phyloP scores from a whole-genome alignment of 2,797 vertebrate genomes.

The Podargus strigoides region DNA sequence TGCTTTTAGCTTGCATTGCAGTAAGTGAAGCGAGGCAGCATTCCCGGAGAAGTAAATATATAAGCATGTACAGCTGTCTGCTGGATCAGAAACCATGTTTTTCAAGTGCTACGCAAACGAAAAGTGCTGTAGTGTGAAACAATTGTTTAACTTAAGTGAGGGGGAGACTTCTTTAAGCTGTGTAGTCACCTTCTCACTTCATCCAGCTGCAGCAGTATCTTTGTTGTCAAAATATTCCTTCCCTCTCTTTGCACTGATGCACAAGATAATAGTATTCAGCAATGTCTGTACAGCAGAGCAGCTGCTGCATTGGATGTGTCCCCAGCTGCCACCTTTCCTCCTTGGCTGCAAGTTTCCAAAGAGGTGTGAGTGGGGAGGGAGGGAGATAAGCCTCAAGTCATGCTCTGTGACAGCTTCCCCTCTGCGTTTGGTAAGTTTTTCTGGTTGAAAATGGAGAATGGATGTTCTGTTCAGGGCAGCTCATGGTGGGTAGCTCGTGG shows the following conservation, averaged over 20 bases:
- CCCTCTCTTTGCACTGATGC: neutral
- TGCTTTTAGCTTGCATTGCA: neutral
- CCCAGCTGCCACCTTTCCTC: neutral
- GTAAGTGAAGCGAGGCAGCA: neutral
- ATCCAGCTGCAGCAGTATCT: neutral
- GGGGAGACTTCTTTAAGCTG: neutral
- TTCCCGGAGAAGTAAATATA: neutral
- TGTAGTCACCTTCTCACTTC: neutral
- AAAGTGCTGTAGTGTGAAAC: neutral
- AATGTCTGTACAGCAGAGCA: neutral
- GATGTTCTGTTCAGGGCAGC: neutral
- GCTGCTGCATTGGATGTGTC: neutral
- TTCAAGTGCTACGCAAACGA: neutral
- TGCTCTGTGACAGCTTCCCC: rapidly evolving
- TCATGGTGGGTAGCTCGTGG: neutral
- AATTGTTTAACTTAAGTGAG: neutral
- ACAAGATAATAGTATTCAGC: neutral
- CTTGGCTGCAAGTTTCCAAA: neutral
- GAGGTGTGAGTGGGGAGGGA: neutral
- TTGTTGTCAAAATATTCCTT: slow-evolving; percentile 20
- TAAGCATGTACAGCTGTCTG: neutral
- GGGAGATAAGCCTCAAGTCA: neutral
- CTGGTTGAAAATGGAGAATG: neutral
- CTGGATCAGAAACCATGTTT: neutral
- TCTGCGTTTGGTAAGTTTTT: neutral